phyloP scores from a whole-genome alignment of 2,888 invertebrate genomes.

The Nomada flava region DNA sequence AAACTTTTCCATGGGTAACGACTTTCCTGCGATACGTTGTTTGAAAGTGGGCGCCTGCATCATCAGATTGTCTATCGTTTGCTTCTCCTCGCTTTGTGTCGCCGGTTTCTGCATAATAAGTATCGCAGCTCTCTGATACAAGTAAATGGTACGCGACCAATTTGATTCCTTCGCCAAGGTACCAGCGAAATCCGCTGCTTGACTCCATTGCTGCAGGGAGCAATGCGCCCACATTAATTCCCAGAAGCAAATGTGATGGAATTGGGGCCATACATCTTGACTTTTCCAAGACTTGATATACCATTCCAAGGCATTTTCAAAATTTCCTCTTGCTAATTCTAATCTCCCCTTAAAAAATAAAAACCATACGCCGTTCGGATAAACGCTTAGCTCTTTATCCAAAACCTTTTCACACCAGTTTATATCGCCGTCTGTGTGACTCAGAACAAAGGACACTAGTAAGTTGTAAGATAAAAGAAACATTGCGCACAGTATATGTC shows the following conservation, averaged over 20 bases:
- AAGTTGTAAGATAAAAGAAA: constrained; percentile 94
- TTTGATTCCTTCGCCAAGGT: constrained; percentile 91
- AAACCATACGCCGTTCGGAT: constrained; percentile 95
- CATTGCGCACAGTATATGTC: constrained; percentile 94
- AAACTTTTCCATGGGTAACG: constrained; percentile 98
- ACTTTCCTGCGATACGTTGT: constrained; percentile 97
- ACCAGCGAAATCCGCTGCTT: constrained; percentile 90
- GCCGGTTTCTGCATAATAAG: constrained; percentile 89
- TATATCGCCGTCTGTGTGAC: constrained; percentile 92
- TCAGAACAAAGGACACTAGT: constrained; percentile 92
- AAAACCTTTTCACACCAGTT: constrained; percentile 91
- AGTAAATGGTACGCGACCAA: constrained; percentile 97
- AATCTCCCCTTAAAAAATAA: constrained; percentile 95
- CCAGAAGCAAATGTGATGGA: constrained; percentile 97
- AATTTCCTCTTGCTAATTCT: constrained; percentile 92
- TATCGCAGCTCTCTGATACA: constrained; percentile 94
- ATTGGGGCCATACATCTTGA: constrained; percentile 94
- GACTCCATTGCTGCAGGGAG: constrained; percentile 90
- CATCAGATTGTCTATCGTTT: constrained; percentile 88
- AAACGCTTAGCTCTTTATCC: constrained; percentile 89
- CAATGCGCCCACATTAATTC: constrained; percentile 96
- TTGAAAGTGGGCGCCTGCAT: constrained; percentile 92
- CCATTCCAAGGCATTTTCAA: constrained; percentile 89
- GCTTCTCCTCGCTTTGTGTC: constrained; percentile 84
- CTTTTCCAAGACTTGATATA: constrained; percentile 93